These are phyloP conservation scores for Asobara japonica DNA, from an alignment of 1,140 invertebrate species.

Conservation along the genomic window DNA sequence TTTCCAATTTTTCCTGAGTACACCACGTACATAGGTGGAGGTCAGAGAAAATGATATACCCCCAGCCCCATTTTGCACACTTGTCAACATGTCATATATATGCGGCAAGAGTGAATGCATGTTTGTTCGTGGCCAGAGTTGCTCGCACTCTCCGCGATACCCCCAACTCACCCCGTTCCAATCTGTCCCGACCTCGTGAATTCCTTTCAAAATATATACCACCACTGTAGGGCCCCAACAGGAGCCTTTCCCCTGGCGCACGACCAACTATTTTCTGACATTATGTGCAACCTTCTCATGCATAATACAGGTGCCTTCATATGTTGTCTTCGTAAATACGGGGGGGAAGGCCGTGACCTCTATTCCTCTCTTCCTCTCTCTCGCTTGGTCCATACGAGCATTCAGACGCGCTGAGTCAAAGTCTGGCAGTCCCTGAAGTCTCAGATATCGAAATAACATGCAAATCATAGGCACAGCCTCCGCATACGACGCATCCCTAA, in stretches of 20 bases:
- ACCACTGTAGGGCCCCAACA: neutral
- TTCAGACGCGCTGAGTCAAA: constrained; percentile 13
- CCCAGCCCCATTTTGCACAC: neutral
- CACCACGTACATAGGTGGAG: no score
- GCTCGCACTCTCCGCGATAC: neutral
- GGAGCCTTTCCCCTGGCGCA: constrained; percentile 13
- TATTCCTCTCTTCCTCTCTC: constrained; percentile 3
- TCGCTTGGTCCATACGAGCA: constrained; percentile 9
- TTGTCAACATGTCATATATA: neutral
- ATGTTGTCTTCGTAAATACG: constrained; percentile 13
- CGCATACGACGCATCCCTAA: constrained; percentile 50
- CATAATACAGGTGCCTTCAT: constrained; percentile 34
- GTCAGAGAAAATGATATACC: constrained; percentile 12
- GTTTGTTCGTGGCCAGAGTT: neutral
- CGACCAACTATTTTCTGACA: constrained; percentile 25
- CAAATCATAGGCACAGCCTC: constrained; percentile 46
- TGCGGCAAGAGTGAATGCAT: neutral
- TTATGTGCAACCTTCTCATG: constrained; percentile 33
- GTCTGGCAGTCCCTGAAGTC: constrained; percentile 36
- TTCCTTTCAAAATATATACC: constrained; percentile 22
- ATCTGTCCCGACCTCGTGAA: constrained; percentile 17
- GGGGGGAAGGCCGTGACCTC: constrained; percentile 31
- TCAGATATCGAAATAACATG: constrained; percentile 50
- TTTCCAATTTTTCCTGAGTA: neutral
- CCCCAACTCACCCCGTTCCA: neutral